Evolutionary conservation across 2,888 invertebrate genomes (phyloP), one percentile per base, ranked within the genome.

Genomic region (Pseudococcus jackbeardsleyi): DNA sequence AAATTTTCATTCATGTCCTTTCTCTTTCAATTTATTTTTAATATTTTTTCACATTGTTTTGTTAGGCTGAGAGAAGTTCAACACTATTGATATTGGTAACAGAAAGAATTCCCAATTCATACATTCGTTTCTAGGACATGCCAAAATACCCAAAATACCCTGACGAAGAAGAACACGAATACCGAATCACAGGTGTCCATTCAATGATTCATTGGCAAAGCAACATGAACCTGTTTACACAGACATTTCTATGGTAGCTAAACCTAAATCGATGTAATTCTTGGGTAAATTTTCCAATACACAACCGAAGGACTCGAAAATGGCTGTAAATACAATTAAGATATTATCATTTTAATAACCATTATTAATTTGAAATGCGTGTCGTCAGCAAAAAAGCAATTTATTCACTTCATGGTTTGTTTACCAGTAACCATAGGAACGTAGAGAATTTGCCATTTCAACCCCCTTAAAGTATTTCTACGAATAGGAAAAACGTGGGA

Each of bases 311-410:
- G 33, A 72, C 33, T 72, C 33, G 72, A 33, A 72, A 72, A 72
- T 39, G 33, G 15, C 17, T 6, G 72, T 15, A 72, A 39, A 82
- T 46, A 82, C 79, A 46, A 82, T 82, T 82, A 82, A 82, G 86
- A 86, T 86, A 86, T 86, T 72, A 86, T 86, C 86, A 68, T 42
- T 86, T 86, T 86, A 72, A 86, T 86, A 86, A 72, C 72, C 42
- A 68, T 86, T 86, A 86, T 86, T 86, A 86, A 86, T 86, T 86
- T 72, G 64, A 82, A 68, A 86, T 86, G 86, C 86, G 86, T 86
- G 86, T 86, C 86, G 72, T 72, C 72, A 46, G 72, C 86, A 86
- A 86, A 68, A 86, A 86, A 72, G 86, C 68, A 86, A 86, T 86
- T 86, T 72, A 82, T 86, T 86, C 68, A 68, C 68, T 72, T 48